phyloP scores from a whole-genome alignment of 2,888 invertebrate genomes.

The Drosophila bunnanda region DNA sequence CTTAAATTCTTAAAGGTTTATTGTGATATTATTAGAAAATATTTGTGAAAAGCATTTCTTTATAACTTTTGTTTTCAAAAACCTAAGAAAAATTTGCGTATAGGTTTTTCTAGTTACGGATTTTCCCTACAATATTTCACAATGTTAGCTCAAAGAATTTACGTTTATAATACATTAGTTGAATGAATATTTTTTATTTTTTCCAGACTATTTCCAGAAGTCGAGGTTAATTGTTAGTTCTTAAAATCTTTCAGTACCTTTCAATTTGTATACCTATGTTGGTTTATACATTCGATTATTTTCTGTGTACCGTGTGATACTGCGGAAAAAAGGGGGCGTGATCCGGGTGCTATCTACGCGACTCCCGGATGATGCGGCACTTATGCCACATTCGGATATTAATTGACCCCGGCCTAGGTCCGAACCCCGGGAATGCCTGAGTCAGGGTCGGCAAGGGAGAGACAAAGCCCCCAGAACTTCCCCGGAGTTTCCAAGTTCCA shows the following conservation, averaged over 20 bases:
- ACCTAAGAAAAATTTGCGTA: neutral
- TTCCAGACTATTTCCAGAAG: too few relatives aligned
- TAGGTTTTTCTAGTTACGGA: neutral
- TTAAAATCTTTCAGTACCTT: neutral
- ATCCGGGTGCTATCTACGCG: constrained; percentile 32
- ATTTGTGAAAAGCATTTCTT: neutral
- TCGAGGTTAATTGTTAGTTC: too few relatives aligned
- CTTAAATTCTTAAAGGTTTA: neutral
- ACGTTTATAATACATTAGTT: neutral
- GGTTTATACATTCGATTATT: neutral
- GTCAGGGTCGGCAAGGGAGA: constrained; percentile 1
- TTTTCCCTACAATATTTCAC: neutral
- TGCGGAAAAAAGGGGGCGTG: constrained; percentile 54
- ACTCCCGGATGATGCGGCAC: constrained; percentile 71
- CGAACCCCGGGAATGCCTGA: neutral
- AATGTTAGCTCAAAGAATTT: neutral
- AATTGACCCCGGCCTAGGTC: constrained; percentile 54
- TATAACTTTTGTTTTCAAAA: neutral
- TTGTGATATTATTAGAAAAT: neutral
- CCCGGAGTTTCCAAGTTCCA: constrained; percentile 4
- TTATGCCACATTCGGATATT: constrained; percentile 59
- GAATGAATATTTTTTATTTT: too few relatives aligned
- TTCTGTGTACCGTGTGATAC: neutral
- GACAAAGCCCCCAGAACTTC: constrained; percentile 20
- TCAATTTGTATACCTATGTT: neutral